Conservation (phyloP, 2,797 vertebrate genomes). For the Gadopsis bispinosus region DNA sequence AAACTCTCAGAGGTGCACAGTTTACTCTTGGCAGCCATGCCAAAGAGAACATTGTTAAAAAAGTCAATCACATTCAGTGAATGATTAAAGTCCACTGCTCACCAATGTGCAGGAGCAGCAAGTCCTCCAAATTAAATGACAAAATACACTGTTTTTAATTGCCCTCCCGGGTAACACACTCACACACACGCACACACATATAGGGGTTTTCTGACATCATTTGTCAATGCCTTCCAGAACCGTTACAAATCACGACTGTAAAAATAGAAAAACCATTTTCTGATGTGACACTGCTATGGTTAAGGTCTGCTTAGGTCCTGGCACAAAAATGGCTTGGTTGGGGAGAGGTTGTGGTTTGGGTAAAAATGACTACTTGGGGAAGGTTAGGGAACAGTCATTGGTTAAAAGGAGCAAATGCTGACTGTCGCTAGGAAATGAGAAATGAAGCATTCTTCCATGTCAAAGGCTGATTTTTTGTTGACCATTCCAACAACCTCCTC, state of each 20-base stretch:
- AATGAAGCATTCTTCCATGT: neutral
- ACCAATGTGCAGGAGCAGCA: neutral
- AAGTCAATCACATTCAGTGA: neutral
- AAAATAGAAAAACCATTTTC: neutral
- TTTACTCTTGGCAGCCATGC: neutral
- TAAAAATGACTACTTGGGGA: neutral
- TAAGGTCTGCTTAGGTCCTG: neutral
- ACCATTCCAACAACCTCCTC: neutral
- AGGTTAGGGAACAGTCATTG: neutral
- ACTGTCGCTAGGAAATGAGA: neutral
- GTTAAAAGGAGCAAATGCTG: neutral
- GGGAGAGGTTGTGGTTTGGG: neutral
- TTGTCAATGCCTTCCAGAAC: neutral
- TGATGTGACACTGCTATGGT: neutral
- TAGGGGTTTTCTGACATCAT: neutral
- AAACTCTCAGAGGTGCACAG: neutral
- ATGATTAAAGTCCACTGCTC: constrained; percentile 4
- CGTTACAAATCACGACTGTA: neutral
- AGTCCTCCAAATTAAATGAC: neutral
- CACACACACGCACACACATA: neutral
- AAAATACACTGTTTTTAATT: neutral
- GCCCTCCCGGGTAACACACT: neutral
- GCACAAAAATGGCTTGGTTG: neutral
- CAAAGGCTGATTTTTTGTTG: neutral
- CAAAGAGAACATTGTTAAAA: neutral